A percentile compares a stretch with the other conserved stretches of the same genome.
Conservation (phyloP, 2,797 vertebrate genomes). For the Phoeniculus purpureus region DNA sequence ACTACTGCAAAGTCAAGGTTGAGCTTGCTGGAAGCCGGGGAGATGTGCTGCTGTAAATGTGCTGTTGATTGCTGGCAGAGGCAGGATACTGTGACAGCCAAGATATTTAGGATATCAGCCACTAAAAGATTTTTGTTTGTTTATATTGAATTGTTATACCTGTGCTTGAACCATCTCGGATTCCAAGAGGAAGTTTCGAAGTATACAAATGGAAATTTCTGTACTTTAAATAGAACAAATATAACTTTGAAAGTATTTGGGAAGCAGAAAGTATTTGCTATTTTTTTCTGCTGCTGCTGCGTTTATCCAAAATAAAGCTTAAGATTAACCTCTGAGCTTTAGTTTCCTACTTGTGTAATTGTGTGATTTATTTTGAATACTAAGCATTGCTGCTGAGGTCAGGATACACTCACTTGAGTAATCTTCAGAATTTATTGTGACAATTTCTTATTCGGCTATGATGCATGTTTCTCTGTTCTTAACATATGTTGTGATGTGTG, state of each 20-base stretch:
- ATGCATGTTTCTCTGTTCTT: neutral
- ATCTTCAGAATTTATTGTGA: neutral
- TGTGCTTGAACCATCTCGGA: neutral
- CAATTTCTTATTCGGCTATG: neutral
- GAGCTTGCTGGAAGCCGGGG: neutral
- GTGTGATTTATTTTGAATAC: neutral
- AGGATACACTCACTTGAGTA: neutral
- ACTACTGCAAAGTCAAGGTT: neutral
- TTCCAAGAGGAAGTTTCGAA: neutral
- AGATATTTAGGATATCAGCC: neutral
- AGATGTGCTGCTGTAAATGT: neutral
- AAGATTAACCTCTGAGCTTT: neutral
- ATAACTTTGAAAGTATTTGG: neutral
- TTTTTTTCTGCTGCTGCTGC: neutral
- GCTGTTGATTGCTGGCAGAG: neutral
- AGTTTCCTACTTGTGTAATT: neutral
- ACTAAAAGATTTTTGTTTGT: neutral
- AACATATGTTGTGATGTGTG: neutral
- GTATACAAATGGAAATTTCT: neutral
- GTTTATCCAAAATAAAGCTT: neutral
- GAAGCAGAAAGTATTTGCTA: neutral
- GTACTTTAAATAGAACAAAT: neutral
- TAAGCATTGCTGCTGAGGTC: neutral
- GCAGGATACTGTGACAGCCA: neutral
- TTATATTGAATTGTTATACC: neutral